Evolutionary conservation across 2,113 vertebrate species (phyloP).

Genomic region (Eulemur rufifrons): DNA sequence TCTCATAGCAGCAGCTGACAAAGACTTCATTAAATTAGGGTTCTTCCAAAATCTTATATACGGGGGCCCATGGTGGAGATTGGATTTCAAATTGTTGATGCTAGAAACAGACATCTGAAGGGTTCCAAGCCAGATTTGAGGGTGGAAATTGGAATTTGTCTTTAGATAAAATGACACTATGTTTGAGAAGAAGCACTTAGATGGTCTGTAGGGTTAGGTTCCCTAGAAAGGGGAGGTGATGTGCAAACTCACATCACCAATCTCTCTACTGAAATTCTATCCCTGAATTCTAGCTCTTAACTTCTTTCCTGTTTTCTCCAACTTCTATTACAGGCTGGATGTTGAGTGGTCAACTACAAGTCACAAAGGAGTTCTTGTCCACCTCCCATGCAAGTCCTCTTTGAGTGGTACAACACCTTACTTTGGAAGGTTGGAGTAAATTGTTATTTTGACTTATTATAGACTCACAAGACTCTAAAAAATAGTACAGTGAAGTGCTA

Average conservation of each 20-base stretch:
- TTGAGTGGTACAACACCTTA: not conserved
- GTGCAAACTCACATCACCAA: not conserved
- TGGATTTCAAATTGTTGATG: not conserved
- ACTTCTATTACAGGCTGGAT: not conserved
- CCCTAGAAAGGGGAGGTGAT: not conserved
- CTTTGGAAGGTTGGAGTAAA: not conserved
- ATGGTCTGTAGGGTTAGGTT: not conserved
- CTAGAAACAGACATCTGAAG: not conserved
- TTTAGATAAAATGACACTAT: not conserved
- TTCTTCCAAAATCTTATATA: not conserved
- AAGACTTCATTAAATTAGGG: not conserved
- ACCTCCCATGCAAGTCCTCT: not conserved
- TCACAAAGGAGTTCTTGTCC: not conserved
- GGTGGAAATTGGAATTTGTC: not conserved
- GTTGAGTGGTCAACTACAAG: not conserved
- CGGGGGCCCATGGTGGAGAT: not conserved
- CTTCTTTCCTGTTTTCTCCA: not conserved
- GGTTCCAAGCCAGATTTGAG: not conserved
- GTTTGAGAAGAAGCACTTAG: not conserved
- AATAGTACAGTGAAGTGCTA: not conserved
- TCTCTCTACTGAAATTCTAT: not conserved
- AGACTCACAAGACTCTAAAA: not conserved
- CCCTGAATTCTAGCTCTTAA: not conserved
- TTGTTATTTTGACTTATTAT: not conserved
- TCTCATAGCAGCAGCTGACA: not conserved